phyloP scores from a whole-genome alignment of 1,140 invertebrate species.

The Pinna nobilis region DNA sequence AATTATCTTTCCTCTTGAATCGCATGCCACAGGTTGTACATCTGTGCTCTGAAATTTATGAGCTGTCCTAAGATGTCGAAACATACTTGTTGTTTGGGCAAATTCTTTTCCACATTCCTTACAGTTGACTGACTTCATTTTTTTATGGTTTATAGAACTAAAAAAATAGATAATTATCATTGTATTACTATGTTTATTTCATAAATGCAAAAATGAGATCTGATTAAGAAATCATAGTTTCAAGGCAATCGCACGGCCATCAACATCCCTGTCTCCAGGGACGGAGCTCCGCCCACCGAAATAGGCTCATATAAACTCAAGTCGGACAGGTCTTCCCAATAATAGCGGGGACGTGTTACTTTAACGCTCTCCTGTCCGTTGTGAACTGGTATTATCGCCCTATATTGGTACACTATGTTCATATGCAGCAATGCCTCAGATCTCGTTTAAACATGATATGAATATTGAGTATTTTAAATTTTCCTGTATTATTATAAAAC shows the following conservation, averaged over 20 bases:
- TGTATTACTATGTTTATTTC: no score
- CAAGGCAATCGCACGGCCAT: conserved; percentile 12
- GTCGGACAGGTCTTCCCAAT: conserved; percentile 17
- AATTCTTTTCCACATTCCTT: background rate
- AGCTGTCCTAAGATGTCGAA: background rate
- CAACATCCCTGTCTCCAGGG: conserved; percentile 5
- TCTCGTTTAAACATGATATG: background rate
- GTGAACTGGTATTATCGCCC: conserved; percentile 7
- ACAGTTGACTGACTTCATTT: background rate
- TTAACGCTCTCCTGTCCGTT: conserved; percentile 8
- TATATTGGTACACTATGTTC: conserved; percentile 14
- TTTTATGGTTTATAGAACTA: no score
- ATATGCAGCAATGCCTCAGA: conserved; percentile 12
- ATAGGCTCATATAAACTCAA: conserved; percentile 3
- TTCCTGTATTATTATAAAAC: no score
- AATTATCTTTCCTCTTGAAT: conserved; percentile 20
- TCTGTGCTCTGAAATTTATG: background rate
- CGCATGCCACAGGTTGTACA: background rate
- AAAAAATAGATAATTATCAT: no score
- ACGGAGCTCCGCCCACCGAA: conserved; percentile 5
- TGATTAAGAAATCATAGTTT: conserved; percentile 6
- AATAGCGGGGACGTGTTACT: conserved; percentile 8
- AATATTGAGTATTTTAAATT: no score
- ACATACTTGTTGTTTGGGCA: background rate
- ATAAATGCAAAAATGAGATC: no score